Base-by-base conservation (phyloP, 1,140 invertebrate genomes). In the Nymphalis io region DNA sequence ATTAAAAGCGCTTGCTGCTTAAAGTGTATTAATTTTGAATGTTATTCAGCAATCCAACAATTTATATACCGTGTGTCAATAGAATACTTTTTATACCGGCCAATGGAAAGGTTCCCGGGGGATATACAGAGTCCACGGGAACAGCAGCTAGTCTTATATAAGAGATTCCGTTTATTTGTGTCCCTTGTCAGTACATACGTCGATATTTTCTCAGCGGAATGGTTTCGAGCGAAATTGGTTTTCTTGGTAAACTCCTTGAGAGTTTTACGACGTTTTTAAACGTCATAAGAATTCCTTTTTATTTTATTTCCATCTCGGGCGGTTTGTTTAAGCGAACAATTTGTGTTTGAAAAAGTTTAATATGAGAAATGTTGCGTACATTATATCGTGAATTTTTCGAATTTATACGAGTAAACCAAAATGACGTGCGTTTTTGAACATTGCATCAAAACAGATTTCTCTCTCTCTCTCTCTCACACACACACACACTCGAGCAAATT, bases 201-300 rank as follows among this genome's bases (percentile, higher is more conserved):
- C 67, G 74, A 75, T 75, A 75, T 75, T 75, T 75, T 75, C 74
- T 69, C 73, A 72, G 66, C 62, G 70, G 67, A 75, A 72, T 68
- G 66, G 73, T 75, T 69, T 68, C 67, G 58, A 62, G 72, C 72
- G 65, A 76, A 76, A 76, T 76, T 76, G 72, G 68, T 76, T 74
- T 76, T 76, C 75, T 74, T 59, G 60, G 74, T 73, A 71, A 75
- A 74, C 69, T 76, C 68, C 62, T 66, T 65, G 72, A 74, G 68
- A 74, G 67, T 72, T 76, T 76, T 74, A 71, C 64, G 68, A 76
- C 68, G 65, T 74, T 76, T 76, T 74, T 74, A 72, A 74, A 67
- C 64, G 74, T 71, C 69, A 40, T 27, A 55, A 71, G 48, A 38
- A 61, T 48, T 66, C 44, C 10, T 40, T 66, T 59, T 64, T 16